Conservation (phyloP, 2,113 vertebrate species). For the Mus pahari region DNA sequence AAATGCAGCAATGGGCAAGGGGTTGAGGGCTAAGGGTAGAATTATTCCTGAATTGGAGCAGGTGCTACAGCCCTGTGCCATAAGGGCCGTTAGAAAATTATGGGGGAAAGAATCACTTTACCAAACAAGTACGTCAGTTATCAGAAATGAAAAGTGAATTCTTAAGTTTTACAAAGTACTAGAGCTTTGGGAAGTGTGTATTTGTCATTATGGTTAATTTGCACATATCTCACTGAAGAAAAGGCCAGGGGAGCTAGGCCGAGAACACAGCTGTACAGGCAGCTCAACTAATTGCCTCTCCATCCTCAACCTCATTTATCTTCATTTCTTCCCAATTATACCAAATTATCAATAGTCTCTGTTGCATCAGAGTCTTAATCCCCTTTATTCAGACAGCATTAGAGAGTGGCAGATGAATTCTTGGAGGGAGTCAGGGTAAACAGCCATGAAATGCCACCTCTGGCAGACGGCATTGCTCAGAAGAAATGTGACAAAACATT, state of each 20-base stretch:
- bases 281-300: constrained; percentile 93
- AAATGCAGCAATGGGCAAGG: background rate
- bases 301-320: constrained; percentile 95
- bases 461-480: constrained; percentile 93
- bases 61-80: background rate
- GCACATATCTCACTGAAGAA: constrained; percentile 89
- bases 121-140: constrained; percentile 46
- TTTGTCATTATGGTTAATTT: constrained; percentile 93
- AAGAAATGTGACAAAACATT: constrained; percentile 94
- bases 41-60: background rate
- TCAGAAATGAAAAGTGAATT: constrained; percentile 78
- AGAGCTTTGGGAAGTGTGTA: constrained; percentile 85
- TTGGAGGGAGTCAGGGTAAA: constrained; percentile 94
- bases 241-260: constrained; percentile 89
- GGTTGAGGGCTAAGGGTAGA: no score
- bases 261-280: constrained; percentile 94
- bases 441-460: constrained; percentile 94
- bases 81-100: background rate
- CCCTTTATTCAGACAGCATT: constrained; percentile 92
- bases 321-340: constrained; percentile 97
- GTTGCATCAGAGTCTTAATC: constrained; percentile 95
- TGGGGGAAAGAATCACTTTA: constrained; percentile 51
- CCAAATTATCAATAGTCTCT: constrained; percentile 97
- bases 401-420: constrained; percentile 94
- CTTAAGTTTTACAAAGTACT: constrained; percentile 80